Conservation (phyloP, 2,797 vertebrate species). For the Melanotaenia maccullochi region DNA sequence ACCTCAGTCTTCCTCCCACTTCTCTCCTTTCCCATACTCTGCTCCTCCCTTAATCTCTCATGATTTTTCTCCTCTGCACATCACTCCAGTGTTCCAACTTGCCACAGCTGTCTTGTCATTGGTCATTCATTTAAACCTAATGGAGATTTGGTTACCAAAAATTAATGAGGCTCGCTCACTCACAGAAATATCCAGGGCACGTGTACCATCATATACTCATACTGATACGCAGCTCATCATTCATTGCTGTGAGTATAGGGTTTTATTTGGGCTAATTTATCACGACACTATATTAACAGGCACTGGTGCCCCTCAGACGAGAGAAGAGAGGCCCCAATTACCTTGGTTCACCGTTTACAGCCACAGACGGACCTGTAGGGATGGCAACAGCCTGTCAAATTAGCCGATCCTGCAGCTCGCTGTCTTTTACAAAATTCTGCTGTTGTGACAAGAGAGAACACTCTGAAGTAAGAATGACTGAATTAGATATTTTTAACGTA, state of each 20-base stretch:
- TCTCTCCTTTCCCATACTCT: slow-evolving; percentile 28
- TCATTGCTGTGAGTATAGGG: slow-evolving; percentile 91
- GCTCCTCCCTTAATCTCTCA: slow-evolving; percentile 28
- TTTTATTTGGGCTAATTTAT: slow-evolving; percentile 97
- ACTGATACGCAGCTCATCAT: slow-evolving; percentile 83
- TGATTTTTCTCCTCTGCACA: slow-evolving; percentile 36
- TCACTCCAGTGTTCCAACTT: slow-evolving; percentile 35
- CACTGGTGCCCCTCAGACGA: slow-evolving; percentile 92
- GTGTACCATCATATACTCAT: too few species aligned
- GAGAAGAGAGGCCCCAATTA: slow-evolving; percentile 94
- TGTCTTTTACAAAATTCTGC: neutral
- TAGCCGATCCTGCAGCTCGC: slow-evolving; percentile 84
- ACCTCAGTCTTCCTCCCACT: slow-evolving; percentile 29
- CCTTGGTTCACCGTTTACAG: slow-evolving; percentile 89
- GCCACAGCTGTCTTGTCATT: slow-evolving; percentile 36
- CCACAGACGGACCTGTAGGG: slow-evolving; percentile 93
- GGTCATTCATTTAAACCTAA: slow-evolving; percentile 58
- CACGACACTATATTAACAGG: slow-evolving; percentile 95
- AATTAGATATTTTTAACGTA: too few species aligned
- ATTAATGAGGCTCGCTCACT: slow-evolving; percentile 58
- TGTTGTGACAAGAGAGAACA: neutral
- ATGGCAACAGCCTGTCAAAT: slow-evolving; percentile 94
- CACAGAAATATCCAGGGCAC: slow-evolving; percentile 42
- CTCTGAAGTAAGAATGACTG: neutral
- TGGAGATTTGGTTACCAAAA: slow-evolving; percentile 63